Evolutionary conservation across 2,797 vertebrate species (phyloP).

Genomic region (Sebastes wilsoni): DNA sequence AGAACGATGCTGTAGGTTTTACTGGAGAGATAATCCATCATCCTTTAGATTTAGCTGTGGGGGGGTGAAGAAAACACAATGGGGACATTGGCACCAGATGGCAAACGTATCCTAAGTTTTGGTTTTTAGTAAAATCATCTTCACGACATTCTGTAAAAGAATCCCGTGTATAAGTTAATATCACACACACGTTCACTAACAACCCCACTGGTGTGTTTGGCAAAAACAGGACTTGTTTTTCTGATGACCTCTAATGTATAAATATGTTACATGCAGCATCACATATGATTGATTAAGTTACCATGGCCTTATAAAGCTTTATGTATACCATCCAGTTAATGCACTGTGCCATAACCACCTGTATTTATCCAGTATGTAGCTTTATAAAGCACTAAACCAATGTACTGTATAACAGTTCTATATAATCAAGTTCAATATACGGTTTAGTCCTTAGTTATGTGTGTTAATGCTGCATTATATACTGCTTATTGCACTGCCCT

Average conservation of each 20-base stretch:
- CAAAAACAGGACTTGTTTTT: neutral
- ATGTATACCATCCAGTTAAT: neutral
- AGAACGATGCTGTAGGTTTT: neutral
- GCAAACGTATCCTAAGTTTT: no score
- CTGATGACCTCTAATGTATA: neutral
- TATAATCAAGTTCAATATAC: neutral
- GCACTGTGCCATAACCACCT: conserved; percentile 17
- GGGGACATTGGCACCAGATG: no score
- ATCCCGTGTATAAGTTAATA: neutral
- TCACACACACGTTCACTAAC: neutral
- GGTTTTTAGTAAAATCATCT: neutral
- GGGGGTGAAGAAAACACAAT: no score
- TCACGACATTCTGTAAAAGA: neutral
- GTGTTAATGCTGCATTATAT: neutral
- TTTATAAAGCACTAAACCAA: neutral
- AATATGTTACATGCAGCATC: neutral
- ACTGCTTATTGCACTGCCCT: conserved; percentile 26
- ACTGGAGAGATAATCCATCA: neutral
- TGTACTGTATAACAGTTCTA: conserved; percentile 3
- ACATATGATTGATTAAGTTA: conserved; percentile 2
- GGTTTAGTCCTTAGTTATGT: neutral
- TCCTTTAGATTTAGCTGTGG: neutral
- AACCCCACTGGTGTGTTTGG: neutral
- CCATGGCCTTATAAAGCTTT: conserved; percentile 24
- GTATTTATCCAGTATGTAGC: conserved; percentile 25